Base-by-base conservation (phyloP, 2,113 vertebrate species). In the Oplegnathus fasciatus region DNA sequence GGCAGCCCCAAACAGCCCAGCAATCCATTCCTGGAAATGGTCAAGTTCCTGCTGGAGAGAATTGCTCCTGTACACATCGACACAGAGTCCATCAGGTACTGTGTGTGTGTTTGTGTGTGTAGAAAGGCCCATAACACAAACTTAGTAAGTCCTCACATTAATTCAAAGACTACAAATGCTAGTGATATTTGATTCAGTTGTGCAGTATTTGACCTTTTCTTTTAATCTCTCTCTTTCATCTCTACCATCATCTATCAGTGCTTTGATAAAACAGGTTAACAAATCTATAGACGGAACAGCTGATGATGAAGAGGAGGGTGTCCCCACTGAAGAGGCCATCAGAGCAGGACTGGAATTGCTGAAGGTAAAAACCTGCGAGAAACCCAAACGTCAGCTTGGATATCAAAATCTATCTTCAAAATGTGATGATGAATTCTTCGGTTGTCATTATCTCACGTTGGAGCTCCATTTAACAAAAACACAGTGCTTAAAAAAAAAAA, bases 31-130 rank as follows among this genome's bases (percentile, higher is more conserved):
- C 91, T 99, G 93, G 97, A 99, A 94, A 99, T 99, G 98, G 98
- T 99, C 4, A 99, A 99, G 93, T 99, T 99, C 94, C 95, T 99
- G 65, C 88, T 98, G 95, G 98, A 99, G 96, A 97, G 98, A 94
- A 98, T 99, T 86, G 98, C 98, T 69, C 98, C 98, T 46, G 98
- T 99, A 44, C 98, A 99, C 94, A 99, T 99, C 80, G 98, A 99
- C 93, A 99, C 98, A 48, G 98, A 99, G 95, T 98, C 98, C 78
- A 99, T 99, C 96, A 99, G 98, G 98, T 99, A 95, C 3, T 13
- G 26, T 9, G 24, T n/a, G 15, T 14, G 22, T 24, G 20, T 40
- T 24, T 28, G 6, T 24, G 30, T 50, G 28, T 50, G 48, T 9
- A 7, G 14, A 50, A 50, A 50, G 46, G 46, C n/a, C 8, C 22